Evolutionary conservation across 2,797 vertebrate genomes (phyloP).

Genomic region (Rhadinocentrus ornatus): DNA sequence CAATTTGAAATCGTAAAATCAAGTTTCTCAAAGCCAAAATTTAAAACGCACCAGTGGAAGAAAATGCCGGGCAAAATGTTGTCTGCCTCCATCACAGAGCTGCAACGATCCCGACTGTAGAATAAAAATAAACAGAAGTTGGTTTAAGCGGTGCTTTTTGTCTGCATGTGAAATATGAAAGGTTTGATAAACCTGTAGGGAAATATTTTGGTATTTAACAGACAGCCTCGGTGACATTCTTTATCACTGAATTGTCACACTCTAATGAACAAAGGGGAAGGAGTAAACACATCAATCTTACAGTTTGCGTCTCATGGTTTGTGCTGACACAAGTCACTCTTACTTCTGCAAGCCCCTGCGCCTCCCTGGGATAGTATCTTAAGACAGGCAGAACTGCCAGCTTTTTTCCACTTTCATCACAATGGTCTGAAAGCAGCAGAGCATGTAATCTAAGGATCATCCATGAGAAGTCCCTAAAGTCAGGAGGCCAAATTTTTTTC

Average conservation of each 20-base stretch:
- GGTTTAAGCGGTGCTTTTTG: background rate
- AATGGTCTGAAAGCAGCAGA: conserved; percentile 39
- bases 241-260: conserved; percentile 52
- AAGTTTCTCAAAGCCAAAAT: conserved; percentile 11
- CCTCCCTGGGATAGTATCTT: conserved; percentile 40
- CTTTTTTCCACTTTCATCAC: conserved; percentile 28
- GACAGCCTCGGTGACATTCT: conserved; percentile 39
- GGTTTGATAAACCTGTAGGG: background rate
- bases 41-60: background rate
- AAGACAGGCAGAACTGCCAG: conserved; percentile 37
- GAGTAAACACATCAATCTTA: conserved; percentile 65
- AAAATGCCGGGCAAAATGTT: conserved; percentile 5
- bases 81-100: background rate
- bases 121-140: background rate
- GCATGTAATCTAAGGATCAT: conserved; percentile 48
- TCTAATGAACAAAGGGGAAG: conserved; percentile 56
- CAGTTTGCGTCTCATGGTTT: conserved; percentile 64
- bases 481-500: conserved; percentile 8
- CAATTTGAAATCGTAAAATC: conserved; percentile 19
- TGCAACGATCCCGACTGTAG: background rate
- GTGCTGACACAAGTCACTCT: conserved; percentile 68
- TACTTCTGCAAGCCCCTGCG: conserved; percentile 34
- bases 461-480: background rate
- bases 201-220: conserved; percentile 27
- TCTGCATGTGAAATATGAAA: conserved; percentile 13